Percentiles rank a stretch among this genome's conserved stretches.
Conservation (phyloP, 2,797 vertebrate species). For the Anas bahamensis region DNA sequence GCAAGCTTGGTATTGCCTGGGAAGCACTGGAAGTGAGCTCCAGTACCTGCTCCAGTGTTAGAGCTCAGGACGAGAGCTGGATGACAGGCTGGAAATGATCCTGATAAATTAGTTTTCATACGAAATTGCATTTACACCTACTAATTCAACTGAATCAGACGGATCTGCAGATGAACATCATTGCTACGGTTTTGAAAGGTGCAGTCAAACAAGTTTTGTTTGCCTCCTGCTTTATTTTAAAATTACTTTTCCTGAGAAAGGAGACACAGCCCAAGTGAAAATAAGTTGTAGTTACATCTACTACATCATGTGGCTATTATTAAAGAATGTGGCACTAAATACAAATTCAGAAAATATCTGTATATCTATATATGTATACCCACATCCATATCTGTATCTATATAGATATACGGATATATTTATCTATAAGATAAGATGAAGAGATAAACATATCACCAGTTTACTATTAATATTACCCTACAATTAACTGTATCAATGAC, state of each 20-base stretch:
- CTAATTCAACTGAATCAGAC: background rate
- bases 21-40: rapidly evolving
- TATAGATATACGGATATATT: background rate
- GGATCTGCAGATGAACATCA: background rate
- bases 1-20: background rate
- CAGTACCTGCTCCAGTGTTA: background rate
- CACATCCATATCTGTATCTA: background rate
- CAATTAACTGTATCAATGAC: background rate
- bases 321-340: background rate
- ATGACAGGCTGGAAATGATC: rapidly evolving
- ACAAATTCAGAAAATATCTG: background rate
- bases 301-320: background rate
- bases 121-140: background rate
- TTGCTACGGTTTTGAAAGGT: background rate
- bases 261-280: background rate
- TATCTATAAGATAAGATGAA: background rate
- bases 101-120: background rate
- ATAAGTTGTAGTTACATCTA: background rate
- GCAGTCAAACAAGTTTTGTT: background rate
- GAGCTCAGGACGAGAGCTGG: rapidly evolving
- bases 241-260: too few relatives aligned
- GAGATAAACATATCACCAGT: background rate
- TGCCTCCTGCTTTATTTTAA: background rate
- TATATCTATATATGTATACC: background rate
- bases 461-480: background rate